A percentile compares a stretch with the other conserved stretches of the same genome.
Evolutionary conservation across 2,797 vertebrate species (phyloP).

Genomic region (Nothura maculosa): DNA sequence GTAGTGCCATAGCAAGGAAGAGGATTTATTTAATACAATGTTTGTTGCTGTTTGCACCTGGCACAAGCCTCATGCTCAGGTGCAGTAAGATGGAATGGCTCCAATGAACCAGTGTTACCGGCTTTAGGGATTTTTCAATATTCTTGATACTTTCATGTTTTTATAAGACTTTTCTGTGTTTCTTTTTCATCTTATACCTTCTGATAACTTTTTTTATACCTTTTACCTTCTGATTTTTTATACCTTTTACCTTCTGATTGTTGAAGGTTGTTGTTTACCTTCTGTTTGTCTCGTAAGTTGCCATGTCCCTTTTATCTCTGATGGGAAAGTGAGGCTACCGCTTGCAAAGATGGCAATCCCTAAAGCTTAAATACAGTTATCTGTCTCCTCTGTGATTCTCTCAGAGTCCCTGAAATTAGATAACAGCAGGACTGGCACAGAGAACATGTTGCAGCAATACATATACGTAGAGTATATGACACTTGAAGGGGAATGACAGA

Average conservation of each 20-base stretch:
- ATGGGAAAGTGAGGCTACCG: slow-evolving; percentile 25
- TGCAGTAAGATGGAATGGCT: neutral
- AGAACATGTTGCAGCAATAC: slow-evolving; percentile 37
- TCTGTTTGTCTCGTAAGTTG: slow-evolving; percentile 27
- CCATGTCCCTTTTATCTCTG: slow-evolving; percentile 27
- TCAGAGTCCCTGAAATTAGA: slow-evolving; percentile 42
- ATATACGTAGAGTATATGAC: neutral
- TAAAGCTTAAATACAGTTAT: slow-evolving; percentile 62
- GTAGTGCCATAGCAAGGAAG: neutral
- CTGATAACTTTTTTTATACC: too few species aligned
- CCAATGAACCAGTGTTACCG: neutral
- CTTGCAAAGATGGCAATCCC: slow-evolving; percentile 46
- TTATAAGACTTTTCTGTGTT: neutral
- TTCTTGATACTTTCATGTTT: neutral
- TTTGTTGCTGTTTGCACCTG: slow-evolving; percentile 27
- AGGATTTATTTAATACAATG: slow-evolving; percentile 41
- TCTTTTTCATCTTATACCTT: neutral
- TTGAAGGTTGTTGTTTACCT: too few species aligned
- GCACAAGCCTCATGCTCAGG: neutral
- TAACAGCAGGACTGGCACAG: slow-evolving; percentile 21
- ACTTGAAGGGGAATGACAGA: neutral
- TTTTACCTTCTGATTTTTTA: slow-evolving; percentile 10
- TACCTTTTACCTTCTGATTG: neutral
- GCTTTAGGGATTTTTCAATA: slow-evolving; percentile 7
- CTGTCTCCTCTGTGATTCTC: slow-evolving; percentile 51